Base-by-base conservation (phyloP, 37 sponge, comb jelly and placozoan species). In the Oopsacas minuta region DNA sequence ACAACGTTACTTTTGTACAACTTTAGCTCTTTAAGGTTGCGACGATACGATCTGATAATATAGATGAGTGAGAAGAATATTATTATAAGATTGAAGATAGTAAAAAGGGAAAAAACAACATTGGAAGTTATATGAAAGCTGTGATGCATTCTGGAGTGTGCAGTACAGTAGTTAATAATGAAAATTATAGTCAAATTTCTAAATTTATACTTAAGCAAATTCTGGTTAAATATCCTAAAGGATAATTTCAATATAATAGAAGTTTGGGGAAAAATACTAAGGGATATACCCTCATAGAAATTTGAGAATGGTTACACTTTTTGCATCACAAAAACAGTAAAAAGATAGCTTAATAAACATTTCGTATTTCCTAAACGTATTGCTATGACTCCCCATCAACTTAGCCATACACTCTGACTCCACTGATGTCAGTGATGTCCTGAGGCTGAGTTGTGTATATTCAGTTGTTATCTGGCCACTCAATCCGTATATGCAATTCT, bases 351-450 rank as follows among this genome's bases (percentile, higher is more conserved):
- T n/a, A n/a, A n/a, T n/a, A n/a, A n/a, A n/a, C n/a, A n/a, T n/a
- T n/a, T n/a, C n/a, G n/a, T n/a, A n/a, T n/a, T n/a, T n/a, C n/a
- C n/a, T n/a, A n/a, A n/a, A n/a, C n/a, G n/a, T n/a, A n/a, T n/a
- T n/a, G n/a, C n/a, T n/a, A n/a, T n/a, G n/a, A n/a, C 49, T 15
- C 49, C 12, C 49, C 49, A 3, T n/a, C 20, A 61, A 61, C 75
- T 61, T 61, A 61, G 75, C 75, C 75, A 61, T 25, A 3, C 5
- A 34, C 28, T 34, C 75, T 61, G 75, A 61, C 28, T 25, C 75
- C 75, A 61, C 75, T 61, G 75, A 34, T 61, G 75, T 61, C 75
- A 61, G 75, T 61, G 75, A 25, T 12, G 75, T 61, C 75, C 75
- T 61, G 28, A 61, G 75, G 75, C 75, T n/a, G 12, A 17, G 17